These are phyloP conservation scores for Zaprionus lineosus DNA, from an alignment of 2,888 invertebrate genomes.

Conservation along the genomic window DNA sequence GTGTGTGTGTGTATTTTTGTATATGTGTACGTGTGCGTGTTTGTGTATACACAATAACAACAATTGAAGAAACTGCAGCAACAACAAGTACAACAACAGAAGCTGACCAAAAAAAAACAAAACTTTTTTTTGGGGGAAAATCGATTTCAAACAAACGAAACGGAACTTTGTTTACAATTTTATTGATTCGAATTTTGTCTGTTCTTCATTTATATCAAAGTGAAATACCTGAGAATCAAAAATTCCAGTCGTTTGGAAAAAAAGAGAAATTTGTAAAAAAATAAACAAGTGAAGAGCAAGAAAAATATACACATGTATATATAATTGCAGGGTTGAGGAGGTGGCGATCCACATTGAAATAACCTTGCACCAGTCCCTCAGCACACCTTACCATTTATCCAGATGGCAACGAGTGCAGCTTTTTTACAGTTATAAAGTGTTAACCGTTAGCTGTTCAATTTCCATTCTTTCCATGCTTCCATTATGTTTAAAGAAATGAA, in stretches of 20 bases:
- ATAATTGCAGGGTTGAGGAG: neutral
- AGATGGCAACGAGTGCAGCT: neutral
- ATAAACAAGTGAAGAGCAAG: neutral
- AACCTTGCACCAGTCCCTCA: conserved; percentile 1
- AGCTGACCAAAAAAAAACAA: conserved; percentile 33
- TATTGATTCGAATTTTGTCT: conserved; percentile 63
- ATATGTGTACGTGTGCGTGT: no score
- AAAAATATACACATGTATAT: neutral
- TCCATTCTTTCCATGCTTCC: conserved; percentile 17
- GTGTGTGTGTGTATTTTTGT: conserved; percentile 29
- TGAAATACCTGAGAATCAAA: neutral
- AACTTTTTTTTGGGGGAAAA: conserved; percentile 59
- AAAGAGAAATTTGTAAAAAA: conserved; percentile 4
- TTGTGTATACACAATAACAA: conserved; percentile 59
- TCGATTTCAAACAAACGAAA: conserved; percentile 62
- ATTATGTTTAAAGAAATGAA: conserved; percentile 79
- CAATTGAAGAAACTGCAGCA: conserved; percentile 48
- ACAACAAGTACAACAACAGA: conserved; percentile 40
- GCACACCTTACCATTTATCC: neutral
- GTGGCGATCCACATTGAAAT: conserved; percentile 5
- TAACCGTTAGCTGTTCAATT: conserved; percentile 19
- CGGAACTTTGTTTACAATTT: conserved; percentile 67
- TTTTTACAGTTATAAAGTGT: neutral
- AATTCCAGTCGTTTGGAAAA: no score
- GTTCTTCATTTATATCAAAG: neutral